Conservation (phyloP, 2,113 vertebrate species). For the Eira barbara region DNA sequence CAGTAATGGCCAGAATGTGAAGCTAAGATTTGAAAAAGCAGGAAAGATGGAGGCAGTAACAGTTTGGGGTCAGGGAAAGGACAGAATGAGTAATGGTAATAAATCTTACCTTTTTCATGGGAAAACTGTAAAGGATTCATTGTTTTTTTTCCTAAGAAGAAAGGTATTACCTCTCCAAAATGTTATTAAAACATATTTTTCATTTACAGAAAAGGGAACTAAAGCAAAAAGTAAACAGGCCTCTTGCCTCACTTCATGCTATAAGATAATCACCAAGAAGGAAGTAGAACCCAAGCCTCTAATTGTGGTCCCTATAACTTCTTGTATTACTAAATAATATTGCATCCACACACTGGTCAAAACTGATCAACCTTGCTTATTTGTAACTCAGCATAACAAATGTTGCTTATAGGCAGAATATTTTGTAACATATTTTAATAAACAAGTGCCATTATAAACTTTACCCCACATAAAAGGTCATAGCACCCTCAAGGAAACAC, state of each 20-base stretch:
- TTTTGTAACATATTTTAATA: conserved; percentile 33
- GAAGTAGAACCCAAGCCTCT: neutral
- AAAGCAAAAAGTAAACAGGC: conserved; percentile 36
- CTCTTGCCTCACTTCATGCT: neutral
- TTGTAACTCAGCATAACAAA: conserved; percentile 12
- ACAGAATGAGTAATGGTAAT: conserved; percentile 13
- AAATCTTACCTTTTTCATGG: conserved; percentile 46
- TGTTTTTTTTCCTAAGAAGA: neutral
- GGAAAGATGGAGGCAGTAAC: neutral
- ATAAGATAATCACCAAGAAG: conserved; percentile 12
- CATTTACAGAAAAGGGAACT: conserved; percentile 27
- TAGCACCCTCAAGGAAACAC: conserved; percentile 53
- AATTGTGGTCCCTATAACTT: neutral
- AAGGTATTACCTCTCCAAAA: conserved; percentile 41
- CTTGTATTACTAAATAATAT: neutral
- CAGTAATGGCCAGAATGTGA: neutral
- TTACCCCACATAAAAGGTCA: conserved; percentile 53
- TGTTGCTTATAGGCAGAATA: neutral
- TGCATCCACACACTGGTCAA: neutral
- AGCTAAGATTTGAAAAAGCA: conserved; percentile 16
- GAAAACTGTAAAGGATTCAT: neutral
- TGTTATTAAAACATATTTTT: conserved; percentile 46
- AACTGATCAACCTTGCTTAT: neutral
- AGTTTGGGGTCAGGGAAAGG: conserved; percentile 53
- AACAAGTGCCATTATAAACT: conserved; percentile 48